phyloP scores from a whole-genome alignment of 2,113 vertebrate genomes.

The Megaceryle torquata region DNA sequence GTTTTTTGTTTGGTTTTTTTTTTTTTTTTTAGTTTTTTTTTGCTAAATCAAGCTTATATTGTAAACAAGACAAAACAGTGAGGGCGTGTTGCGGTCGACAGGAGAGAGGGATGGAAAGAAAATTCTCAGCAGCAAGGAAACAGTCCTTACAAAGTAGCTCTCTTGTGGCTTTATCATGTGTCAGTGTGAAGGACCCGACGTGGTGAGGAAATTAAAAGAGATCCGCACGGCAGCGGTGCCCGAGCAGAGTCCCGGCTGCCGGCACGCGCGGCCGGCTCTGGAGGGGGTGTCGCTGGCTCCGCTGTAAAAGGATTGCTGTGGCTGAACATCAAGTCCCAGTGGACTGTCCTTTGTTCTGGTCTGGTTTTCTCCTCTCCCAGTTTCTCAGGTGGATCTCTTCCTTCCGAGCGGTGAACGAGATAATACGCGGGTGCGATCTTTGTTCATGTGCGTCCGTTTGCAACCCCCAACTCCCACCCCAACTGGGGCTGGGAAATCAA shows the following conservation, averaged over 20 bases:
- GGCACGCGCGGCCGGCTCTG: neutral
- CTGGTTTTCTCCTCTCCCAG: constrained; percentile 21
- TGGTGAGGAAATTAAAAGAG: neutral
- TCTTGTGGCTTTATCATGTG: constrained; percentile 22
- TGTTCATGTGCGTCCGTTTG: neutral
- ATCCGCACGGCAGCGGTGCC: neutral
- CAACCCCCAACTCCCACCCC: neutral
- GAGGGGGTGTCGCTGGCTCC: neutral
- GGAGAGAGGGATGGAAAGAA: constrained; percentile 38
- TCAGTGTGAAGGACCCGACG: constrained; percentile 21
- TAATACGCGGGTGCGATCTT: neutral
- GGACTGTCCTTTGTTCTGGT: constrained; percentile 51
- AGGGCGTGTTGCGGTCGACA: constrained; percentile 50
- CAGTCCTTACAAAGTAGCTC: constrained; percentile 49
- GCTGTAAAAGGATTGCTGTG: neutral
- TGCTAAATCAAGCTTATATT: constrained; percentile 65
- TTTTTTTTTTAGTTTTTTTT: constrained; percentile 7
- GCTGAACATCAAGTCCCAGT: constrained; percentile 44
- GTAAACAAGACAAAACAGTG: constrained; percentile 72
- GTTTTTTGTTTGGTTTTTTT: neutral
- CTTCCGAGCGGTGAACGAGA: neutral
- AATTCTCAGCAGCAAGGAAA: constrained; percentile 62
- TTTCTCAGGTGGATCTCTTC: neutral
- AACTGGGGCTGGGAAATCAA: neutral
- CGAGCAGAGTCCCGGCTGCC: neutral